A percentile compares a stretch with the other conserved stretches of the same genome.
These are phyloP conservation scores for Trogon melanurus DNA, from an alignment of 2,113 vertebrate species.

Conservation along the genomic window DNA sequence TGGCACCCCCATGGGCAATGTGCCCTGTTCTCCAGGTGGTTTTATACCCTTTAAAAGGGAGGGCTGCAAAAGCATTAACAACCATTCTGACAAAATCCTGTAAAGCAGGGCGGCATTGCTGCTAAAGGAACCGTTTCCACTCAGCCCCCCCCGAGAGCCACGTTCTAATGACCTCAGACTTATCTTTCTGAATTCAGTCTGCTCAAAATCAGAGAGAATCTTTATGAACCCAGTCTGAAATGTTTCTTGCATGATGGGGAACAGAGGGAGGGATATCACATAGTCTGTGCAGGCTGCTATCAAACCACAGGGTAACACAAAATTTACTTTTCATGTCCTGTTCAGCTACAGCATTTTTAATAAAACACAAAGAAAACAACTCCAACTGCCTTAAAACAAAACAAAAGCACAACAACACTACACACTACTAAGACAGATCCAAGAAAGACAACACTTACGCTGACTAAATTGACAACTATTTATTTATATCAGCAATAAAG, in stretches of 20 bases:
- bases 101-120: not conserved
- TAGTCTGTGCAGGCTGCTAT: not conserved
- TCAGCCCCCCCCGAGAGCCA: not conserved
- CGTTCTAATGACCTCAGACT: not conserved
- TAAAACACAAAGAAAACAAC: not conserved
- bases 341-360: not conserved
- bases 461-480: not conserved
- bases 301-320: not conserved
- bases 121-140: not conserved
- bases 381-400: not conserved
- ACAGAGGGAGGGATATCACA: not conserved
- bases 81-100: not conserved
- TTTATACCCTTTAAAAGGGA: not conserved
- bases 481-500: conserved; percentile 10
- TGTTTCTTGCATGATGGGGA: not conserved
- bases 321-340: not conserved
- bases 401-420: not conserved
- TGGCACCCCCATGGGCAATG: fast-evolving
- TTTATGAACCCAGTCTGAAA: not conserved
- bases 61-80: not conserved
- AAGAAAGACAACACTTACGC: not conserved
- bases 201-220: not conserved
- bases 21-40: not conserved
- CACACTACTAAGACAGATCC: not conserved
- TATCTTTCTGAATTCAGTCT: not conserved